Evolutionary conservation across 2,888 invertebrate genomes (phyloP).

Genomic region (Stegophylla sp.): DNA sequence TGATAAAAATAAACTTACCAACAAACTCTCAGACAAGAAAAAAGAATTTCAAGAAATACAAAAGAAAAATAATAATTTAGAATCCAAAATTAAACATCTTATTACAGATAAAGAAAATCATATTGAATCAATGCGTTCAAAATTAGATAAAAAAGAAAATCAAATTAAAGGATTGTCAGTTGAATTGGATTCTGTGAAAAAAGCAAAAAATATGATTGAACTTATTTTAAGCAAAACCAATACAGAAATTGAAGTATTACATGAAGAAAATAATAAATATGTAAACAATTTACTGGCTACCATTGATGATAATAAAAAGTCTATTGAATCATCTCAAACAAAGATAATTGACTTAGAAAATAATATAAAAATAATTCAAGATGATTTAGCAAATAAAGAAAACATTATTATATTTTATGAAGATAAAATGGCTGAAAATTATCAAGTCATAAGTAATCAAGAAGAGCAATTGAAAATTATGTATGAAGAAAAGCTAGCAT

Average conservation of each 20-base stretch:
- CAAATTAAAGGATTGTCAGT: conserved; percentile 20
- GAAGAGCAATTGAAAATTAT: conserved; percentile 32
- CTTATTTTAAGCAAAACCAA: conserved; percentile 51
- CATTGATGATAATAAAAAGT: conserved; percentile 29
- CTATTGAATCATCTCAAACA: conserved; percentile 1
- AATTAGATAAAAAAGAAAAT: conserved; percentile 40
- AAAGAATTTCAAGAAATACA: conserved; percentile 36
- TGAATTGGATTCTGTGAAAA: conserved; percentile 41
- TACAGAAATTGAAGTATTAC: conserved; percentile 46
- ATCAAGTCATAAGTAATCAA: not conserved
- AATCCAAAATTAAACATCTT: conserved; percentile 36
- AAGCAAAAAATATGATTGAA: conserved; percentile 53
- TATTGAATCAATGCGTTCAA: conserved; percentile 7
- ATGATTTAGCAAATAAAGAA: conserved; percentile 28
- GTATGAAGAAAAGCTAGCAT: conserved; percentile 32
- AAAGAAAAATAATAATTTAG: conserved; percentile 42
- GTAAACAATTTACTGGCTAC: not conserved
- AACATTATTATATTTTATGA: conserved; percentile 14
- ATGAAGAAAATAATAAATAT: conserved; percentile 45
- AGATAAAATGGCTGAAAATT: conserved; percentile 39
- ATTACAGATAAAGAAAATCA: conserved; percentile 35
- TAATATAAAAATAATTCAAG: conserved; percentile 22
- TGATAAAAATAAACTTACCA: conserved; percentile 6
- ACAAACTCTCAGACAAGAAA: conserved; percentile 17
- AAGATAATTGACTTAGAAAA: conserved; percentile 15